These are phyloP conservation scores for Drosophila fungiperda DNA, from an alignment of 2,888 invertebrate species.

Conservation along the genomic window DNA sequence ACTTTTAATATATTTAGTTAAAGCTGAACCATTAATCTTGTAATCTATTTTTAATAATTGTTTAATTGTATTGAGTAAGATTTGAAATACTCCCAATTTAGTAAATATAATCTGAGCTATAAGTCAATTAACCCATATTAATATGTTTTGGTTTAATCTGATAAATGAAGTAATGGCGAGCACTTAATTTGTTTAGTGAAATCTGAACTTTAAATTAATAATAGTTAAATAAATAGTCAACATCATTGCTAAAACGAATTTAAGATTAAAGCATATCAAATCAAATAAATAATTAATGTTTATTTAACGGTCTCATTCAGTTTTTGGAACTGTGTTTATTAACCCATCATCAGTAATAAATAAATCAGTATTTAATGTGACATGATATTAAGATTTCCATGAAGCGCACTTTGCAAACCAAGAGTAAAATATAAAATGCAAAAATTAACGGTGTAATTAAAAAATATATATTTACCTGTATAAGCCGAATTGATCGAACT, in stretches of 20 bases:
- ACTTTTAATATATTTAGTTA: neutral
- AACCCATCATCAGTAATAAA: conserved; percentile 16
- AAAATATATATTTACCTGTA: conserved; percentile 75
- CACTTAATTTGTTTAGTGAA: neutral
- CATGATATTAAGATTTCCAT: conserved; percentile 20
- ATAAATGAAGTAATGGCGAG: neutral
- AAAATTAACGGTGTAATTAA: conserved; percentile 34
- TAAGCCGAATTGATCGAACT: conserved; percentile 83
- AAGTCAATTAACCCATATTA: neutral
- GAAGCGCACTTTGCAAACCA: conserved; percentile 49
- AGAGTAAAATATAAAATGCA: conserved; percentile 40
- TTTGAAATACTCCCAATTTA: no score
- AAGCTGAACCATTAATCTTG: neutral
- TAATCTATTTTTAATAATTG: no score
- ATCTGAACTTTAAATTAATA: neutral
- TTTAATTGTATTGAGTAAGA: neutral
- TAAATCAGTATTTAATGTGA: conserved; percentile 13
- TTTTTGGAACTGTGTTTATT: conserved; percentile 31
- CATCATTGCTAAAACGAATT: conserved; percentile 6
- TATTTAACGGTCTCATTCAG: conserved; percentile 9
- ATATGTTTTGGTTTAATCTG: neutral
- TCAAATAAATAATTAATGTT: neutral
- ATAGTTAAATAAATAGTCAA: conserved; percentile 6
- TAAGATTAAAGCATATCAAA: conserved; percentile 3
- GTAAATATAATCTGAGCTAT: no score